These are phyloP conservation scores for Syngnathus acus DNA, from an alignment of 2,797 vertebrate genomes.

Conservation along the genomic window DNA sequence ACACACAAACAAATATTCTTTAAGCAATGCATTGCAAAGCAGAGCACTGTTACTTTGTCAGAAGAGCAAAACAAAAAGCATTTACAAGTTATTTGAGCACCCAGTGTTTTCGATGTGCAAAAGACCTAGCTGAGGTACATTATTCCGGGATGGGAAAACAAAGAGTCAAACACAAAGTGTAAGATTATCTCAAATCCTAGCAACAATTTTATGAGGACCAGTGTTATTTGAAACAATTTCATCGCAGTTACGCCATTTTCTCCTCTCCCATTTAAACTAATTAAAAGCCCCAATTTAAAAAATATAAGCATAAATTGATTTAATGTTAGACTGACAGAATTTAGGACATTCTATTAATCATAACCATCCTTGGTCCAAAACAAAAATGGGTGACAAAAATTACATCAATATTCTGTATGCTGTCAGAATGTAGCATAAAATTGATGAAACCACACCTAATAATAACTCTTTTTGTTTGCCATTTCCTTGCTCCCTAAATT, in stretches of 20 bases:
- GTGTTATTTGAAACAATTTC: neutral
- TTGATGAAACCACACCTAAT: neutral
- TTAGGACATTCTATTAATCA: neutral
- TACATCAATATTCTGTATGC: neutral
- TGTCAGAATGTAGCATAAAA: neutral
- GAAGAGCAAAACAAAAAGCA: neutral
- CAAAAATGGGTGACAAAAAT: neutral
- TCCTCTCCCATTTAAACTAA: neutral
- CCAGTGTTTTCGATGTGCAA: neutral
- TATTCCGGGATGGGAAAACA: neutral
- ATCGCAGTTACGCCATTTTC: neutral
- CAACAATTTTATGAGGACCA: neutral
- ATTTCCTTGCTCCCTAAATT: neutral
- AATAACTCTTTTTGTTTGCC: neutral
- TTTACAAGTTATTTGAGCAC: neutral
- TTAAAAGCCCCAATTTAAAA: neutral
- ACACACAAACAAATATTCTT: slow-evolving; percentile 3
- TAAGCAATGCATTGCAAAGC: neutral
- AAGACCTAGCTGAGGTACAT: neutral
- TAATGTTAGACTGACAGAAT: neutral
- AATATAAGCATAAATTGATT: neutral
- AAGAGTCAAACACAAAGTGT: neutral
- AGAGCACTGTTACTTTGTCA: neutral
- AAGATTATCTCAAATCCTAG: neutral
- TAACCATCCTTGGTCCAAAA: neutral